Evolutionary conservation across 2,113 vertebrate species (phyloP).

Genomic region (Geothlypis trichas): DNA sequence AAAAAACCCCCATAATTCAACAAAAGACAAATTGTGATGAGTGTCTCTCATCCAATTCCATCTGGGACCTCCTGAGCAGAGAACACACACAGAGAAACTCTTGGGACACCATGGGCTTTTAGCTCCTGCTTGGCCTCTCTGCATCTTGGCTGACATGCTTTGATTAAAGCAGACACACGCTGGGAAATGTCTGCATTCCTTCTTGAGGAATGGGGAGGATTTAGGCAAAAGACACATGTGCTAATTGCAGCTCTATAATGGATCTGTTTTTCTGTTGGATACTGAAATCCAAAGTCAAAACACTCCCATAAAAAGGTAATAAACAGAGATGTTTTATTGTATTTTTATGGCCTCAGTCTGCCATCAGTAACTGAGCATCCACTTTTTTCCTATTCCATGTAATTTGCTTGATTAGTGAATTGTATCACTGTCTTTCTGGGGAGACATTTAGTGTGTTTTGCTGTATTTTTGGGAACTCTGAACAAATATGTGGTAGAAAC

Average conservation of each 20-base stretch:
- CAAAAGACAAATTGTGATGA: neutral
- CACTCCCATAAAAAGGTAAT: constrained; percentile 30
- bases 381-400: neutral
- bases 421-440: neutral
- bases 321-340: neutral
- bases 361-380: neutral
- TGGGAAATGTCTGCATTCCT: neutral
- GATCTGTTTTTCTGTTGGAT: neutral
- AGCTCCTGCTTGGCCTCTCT: neutral
- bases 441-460: neutral
- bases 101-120: rapidly evolving
- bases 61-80: neutral
- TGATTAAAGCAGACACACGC: neutral
- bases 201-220: neutral
- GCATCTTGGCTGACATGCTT: neutral
- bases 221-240: neutral
- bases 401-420: constrained; percentile 38
- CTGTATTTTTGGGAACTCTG: neutral
- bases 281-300: constrained; percentile 35
- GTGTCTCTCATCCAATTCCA: neutral
- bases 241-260: neutral
- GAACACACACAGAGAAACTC: neutral
- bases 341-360: constrained; percentile 15
- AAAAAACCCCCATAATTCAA: rapidly evolving
- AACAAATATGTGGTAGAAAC: neutral